These are phyloP conservation scores for Actinemys pallida DNA, from an alignment of 2,113 vertebrate genomes.

Conservation along the genomic window DNA sequence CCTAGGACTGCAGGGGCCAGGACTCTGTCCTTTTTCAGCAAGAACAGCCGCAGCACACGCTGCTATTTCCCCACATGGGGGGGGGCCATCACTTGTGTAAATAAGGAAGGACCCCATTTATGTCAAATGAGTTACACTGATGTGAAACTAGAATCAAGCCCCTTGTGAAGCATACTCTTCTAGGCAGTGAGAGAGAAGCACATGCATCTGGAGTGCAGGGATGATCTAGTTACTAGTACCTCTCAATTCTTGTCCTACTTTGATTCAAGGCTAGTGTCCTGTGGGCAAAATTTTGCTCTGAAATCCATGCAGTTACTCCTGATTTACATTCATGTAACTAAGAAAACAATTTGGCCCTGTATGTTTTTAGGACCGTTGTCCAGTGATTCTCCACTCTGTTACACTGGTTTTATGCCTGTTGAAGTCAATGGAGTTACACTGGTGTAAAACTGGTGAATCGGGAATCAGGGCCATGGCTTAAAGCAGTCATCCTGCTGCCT, in stretches of 20 bases:
- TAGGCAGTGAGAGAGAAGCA: not conserved
- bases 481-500: slow-evolving; percentile 10
- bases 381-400: not conserved
- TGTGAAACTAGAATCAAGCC: not conserved
- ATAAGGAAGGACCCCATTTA: not conserved
- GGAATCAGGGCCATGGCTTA: not conserved
- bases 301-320: slow-evolving; percentile 6
- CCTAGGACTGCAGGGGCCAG: not conserved
- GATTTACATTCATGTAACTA: not conserved
- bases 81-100: not conserved
- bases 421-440: not conserved
- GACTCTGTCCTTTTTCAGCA: not conserved
- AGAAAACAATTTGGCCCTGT: not conserved
- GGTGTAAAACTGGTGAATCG: not conserved
- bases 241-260: not conserved
- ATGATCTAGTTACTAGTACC: not conserved
- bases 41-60: not conserved
- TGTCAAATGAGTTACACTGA: not conserved
- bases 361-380: not conserved
- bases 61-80: not conserved
- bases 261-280: not conserved
- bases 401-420: not conserved
- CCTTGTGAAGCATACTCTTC: not conserved
- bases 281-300: slow-evolving; percentile 16
- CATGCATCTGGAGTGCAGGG: not conserved